Evolutionary conservation across 2,113 vertebrate species (phyloP).

Genomic region (Gambusia affinis): DNA sequence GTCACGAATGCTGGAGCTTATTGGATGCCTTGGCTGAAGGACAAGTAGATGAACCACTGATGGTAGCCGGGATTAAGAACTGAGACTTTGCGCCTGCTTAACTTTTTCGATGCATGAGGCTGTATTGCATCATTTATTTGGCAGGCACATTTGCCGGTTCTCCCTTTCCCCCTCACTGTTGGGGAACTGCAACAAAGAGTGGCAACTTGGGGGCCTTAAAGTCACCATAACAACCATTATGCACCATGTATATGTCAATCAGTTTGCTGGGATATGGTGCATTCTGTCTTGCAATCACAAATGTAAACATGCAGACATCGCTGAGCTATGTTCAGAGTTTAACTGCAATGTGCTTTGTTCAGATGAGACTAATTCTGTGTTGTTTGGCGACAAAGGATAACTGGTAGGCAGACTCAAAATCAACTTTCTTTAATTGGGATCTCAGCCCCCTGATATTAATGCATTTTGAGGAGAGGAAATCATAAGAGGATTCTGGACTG

Average conservation of each 20-base stretch:
- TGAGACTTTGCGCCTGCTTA: slow-evolving; percentile 38
- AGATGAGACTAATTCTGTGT: not conserved
- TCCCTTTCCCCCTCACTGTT: not conserved
- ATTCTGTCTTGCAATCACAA: not conserved
- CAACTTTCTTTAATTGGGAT: not conserved
- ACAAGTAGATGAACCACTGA: slow-evolving; percentile 30
- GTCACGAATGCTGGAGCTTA: slow-evolving; percentile 45
- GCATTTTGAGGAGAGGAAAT: too few relatives aligned
- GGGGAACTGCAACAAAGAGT: not conserved
- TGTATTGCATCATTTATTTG: slow-evolving; percentile 8
- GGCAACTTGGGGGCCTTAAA: not conserved
- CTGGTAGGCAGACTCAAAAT: not conserved
- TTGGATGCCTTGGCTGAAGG: slow-evolving; percentile 44
- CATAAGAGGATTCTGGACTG: too few relatives aligned
- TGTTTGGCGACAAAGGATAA: not conserved
- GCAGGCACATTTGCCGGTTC: not conserved
- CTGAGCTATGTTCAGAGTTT: not conserved
- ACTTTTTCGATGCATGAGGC: slow-evolving; percentile 15
- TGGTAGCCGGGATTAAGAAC: slow-evolving; percentile 47
- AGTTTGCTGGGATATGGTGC: not conserved
- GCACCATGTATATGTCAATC: not conserved
- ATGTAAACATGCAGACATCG: not conserved
- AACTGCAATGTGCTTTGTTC: not conserved
- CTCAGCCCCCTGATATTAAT: too few relatives aligned
- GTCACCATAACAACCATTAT: not conserved